Base-by-base conservation (phyloP, 64 coral and sea anemone genomes). In the Stichodactyla mertensii region DNA sequence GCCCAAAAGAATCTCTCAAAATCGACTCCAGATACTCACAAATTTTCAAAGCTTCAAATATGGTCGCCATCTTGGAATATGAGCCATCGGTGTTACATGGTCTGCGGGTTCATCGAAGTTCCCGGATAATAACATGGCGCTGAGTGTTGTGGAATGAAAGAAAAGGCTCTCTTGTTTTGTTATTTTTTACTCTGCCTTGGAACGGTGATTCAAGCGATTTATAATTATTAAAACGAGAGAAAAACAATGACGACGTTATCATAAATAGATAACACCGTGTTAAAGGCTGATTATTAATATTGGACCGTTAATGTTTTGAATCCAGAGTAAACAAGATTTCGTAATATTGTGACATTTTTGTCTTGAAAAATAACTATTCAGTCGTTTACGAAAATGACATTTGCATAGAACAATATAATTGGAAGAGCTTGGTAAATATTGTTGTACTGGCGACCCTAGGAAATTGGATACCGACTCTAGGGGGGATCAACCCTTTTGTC, bases 1-100 rank as follows among this genome's bases (percentile, higher is more conserved):
- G 97, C 31, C 97, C 97, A 88, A 99, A 95, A 23, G 90, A 88
- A 55, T 62, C 83, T 82, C 90, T 90, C 55, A 99, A 80, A 87
- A 99, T 55, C 18, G 51, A 77, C 86, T 86, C 93, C 52, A 92
- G 86, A 83, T 85, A 87, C 53, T 89, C 52, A 36, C 87, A 95
- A 87, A 87, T 60, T 83, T 99, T 52, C 18, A 78, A 52, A 28
- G 87, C 91, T 55, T 85, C 69, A 24, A 61, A 10, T 23, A 89
- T 80, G 56, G 82, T 16, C 83, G 93, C 93, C 90, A 99, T 95
- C 19, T 92, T 92, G 91, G 89, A 88, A 51, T 55, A 52, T 84
- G 80, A 87, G 74, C 8, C 85, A 59, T 9, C 91, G 20, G 22
- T 77, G 20, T 52, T 27, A 77, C 54, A 51, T 74, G 69, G 15